Conservation (phyloP, 2,113 vertebrate genomes). For the Leucopternis melanops region DNA sequence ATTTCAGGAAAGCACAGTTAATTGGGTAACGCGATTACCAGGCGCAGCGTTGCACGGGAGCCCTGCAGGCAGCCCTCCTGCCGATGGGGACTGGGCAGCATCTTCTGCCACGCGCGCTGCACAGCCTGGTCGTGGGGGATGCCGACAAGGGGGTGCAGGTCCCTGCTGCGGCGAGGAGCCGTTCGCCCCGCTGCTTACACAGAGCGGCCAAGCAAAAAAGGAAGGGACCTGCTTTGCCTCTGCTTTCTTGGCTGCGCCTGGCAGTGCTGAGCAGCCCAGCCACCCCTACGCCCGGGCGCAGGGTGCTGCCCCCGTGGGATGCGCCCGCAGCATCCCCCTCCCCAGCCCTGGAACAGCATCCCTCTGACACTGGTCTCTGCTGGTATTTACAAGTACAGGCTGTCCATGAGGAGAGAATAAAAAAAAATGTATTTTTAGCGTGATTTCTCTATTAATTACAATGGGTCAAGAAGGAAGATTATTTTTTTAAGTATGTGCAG, state of each 20-base stretch:
- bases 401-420: background rate
- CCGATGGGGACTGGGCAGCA: accelerated
- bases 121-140: background rate
- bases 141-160: background rate
- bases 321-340: background rate
- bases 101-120: accelerated
- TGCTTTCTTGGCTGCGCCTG: too few relatives aligned
- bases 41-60: accelerated
- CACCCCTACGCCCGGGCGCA: accelerated
- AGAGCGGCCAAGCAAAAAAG: too few relatives aligned
- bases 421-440: accelerated
- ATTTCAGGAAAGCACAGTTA: background rate
- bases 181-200: accelerated
- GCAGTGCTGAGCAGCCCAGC: background rate
- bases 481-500: background rate
- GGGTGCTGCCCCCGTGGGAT: background rate
- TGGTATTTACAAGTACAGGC: too few relatives aligned
- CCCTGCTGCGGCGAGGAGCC: accelerated
- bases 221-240: background rate
- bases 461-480: background rate
- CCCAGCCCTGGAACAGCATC: background rate
- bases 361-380: background rate
- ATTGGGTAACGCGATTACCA: background rate
- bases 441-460: background rate
- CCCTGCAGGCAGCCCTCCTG: too few relatives aligned